Base-by-base conservation (phyloP, 1,140 invertebrate species). In the Charaxes varanes region DNA sequence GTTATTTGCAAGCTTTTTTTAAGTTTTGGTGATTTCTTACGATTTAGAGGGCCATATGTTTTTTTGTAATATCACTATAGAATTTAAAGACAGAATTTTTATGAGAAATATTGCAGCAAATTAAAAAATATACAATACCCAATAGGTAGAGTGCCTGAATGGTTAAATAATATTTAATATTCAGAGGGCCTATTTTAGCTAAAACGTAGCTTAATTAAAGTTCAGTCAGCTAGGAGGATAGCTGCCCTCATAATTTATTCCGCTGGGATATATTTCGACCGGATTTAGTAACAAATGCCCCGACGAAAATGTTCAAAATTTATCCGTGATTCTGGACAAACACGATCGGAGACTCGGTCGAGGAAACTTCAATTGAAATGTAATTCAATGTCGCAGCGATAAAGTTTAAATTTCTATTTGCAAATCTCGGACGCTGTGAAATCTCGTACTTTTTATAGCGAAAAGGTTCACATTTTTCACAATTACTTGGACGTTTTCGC, bases 401-500 rank as follows among this genome's bases (percentile, higher is more conserved):
- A 50, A 44, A 46, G 54, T 54, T 48, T 55, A 58, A n/a, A n/a
- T n/a, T 65, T 54, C 54, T 51, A 51, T 62, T 50, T 41, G 23
- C 35, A 31, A 35, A 10, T 22, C 15, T 43, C 22, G 21, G 13
- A 18, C 14, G 21, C 35, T 37, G 23, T 54, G 47, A 60, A 57
- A 54, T 66, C 64, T 73, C n/a, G n/a, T 67, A 68, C 63, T 68
- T 72, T 64, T 62, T 58, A 56, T 49, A 46, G 38, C 46, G 52
- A 58, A 59, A 64, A 56, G 60, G 58, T 66, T 63, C 69, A 41
- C 76, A 78, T 78, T 81, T 78, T 78, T 81, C 73, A 72, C 73
- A 81, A 78, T 81, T 81, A 81, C 73, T 70, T 56, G 60, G 77
- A 74, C 69, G 58, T 70, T 78, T 68, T 58, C 67, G 58, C 69